These are phyloP conservation scores for Chrysolina haemoptera DNA, from an alignment of 2,888 invertebrate genomes.

Conservation along the genomic window DNA sequence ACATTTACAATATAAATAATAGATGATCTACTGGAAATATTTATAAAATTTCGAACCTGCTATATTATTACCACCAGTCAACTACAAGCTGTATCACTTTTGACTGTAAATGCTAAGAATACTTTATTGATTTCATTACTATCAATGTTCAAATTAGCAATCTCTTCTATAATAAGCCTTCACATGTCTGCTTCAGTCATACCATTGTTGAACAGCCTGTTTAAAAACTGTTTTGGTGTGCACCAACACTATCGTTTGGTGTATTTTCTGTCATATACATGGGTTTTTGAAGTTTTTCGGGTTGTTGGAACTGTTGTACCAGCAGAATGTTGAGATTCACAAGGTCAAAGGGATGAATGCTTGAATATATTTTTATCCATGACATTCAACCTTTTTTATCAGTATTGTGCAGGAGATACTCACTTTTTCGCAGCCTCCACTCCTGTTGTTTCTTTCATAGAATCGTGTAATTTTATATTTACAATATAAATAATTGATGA, in stretches of 20 bases:
- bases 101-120: constrained; percentile 65
- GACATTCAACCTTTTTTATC: constrained; percentile 59
- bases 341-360: constrained; percentile 56
- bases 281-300: constrained; percentile 65
- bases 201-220: constrained; percentile 32
- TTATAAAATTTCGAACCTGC: constrained; percentile 71
- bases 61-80: constrained; percentile 63
- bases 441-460: constrained; percentile 72
- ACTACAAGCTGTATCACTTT: constrained; percentile 60
- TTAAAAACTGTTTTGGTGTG: constrained; percentile 33
- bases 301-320: constrained; percentile 65
- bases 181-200: constrained; percentile 58
- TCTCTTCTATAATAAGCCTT: constrained; percentile 64
- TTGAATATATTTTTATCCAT: constrained; percentile 57
- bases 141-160: constrained; percentile 62
- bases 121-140: constrained; percentile 60
- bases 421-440: constrained; percentile 74
- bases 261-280: constrained; percentile 63
- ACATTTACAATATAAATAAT: constrained; percentile 42
- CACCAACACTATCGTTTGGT: constrained; percentile 28
- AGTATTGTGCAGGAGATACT: constrained; percentile 63
- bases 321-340: constrained; percentile 62
- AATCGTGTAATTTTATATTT: constrained; percentile 61
- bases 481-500: constrained; percentile 1
- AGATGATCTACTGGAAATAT: constrained; percentile 71